Conservation (phyloP, 2,888 invertebrate species). For the Phyto melanocephala region DNA sequence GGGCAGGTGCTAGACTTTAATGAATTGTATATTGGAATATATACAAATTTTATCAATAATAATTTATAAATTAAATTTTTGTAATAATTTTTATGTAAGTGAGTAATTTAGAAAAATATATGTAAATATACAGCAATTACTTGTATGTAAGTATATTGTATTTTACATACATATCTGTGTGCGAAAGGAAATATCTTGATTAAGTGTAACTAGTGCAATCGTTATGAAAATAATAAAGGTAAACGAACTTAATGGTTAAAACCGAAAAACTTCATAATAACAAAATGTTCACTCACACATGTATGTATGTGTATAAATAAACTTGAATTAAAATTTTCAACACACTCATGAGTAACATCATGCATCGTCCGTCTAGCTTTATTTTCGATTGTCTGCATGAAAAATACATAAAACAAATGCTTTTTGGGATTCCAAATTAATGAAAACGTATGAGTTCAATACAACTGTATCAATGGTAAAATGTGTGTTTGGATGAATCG, state of each 20-base stretch:
- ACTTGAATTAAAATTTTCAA: slow-evolving; percentile 43
- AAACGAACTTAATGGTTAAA: slow-evolving; percentile 59
- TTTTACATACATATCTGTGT: not conserved
- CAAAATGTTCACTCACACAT: slow-evolving; percentile 2
- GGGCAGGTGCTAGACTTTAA: no score
- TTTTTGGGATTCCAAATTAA: slow-evolving; percentile 50
- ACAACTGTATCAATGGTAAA: slow-evolving; percentile 3
- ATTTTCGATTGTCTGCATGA: not conserved
- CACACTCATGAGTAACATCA: slow-evolving; percentile 40
- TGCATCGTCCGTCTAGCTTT: slow-evolving; percentile 10
- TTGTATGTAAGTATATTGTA: no score
- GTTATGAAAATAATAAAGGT: slow-evolving; percentile 30
- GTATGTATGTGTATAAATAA: slow-evolving; percentile 7
- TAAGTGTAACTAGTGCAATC: slow-evolving; percentile 7
- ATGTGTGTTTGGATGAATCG: not conserved
- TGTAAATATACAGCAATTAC: no score
- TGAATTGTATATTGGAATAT: no score
- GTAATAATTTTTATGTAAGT: no score
- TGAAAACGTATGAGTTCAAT: slow-evolving; percentile 41
- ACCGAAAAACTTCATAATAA: slow-evolving; percentile 18
- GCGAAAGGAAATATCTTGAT: not conserved
- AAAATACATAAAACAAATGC: slow-evolving; percentile 36
- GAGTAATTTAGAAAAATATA: no score
- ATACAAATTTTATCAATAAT: no score
- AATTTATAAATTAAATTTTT: no score